phyloP scores from a whole-genome alignment of 2,888 invertebrate genomes.

The Phania funesta region DNA sequence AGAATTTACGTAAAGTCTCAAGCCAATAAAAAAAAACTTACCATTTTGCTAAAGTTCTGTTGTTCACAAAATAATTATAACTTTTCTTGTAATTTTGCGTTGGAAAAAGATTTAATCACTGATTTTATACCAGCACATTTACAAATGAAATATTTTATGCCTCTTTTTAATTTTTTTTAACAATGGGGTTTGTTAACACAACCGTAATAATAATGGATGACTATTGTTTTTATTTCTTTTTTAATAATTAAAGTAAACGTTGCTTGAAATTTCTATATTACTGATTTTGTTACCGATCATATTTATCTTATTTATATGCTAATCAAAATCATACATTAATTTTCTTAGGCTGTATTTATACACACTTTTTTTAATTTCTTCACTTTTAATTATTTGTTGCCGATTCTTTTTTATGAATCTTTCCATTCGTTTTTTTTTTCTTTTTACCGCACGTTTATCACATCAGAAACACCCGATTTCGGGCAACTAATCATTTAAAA shows the following conservation, averaged over 20 bases:
- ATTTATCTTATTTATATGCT: background rate
- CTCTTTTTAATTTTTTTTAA: constrained; percentile 12
- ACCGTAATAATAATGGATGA: constrained; percentile 22
- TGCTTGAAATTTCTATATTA: background rate
- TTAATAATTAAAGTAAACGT: constrained; percentile 9
- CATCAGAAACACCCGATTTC: background rate
- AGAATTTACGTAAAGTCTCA: constrained; percentile 49
- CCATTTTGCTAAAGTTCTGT: constrained; percentile 34
- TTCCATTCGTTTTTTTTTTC: constrained; percentile 17
- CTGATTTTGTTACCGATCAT: background rate
- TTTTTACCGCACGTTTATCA: constrained; percentile 50
- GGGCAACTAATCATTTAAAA: constrained; percentile 18
- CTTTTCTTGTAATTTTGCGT: background rate
- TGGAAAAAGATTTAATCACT: no score
- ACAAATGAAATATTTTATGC: background rate
- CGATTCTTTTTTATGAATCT: constrained; percentile 26
- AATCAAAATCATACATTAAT: background rate
- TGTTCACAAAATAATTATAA: background rate
- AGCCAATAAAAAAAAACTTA: constrained; percentile 27
- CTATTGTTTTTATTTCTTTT: constrained; percentile 38
- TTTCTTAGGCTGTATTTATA: background rate
- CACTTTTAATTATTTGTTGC: constrained; percentile 27
- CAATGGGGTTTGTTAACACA: constrained; percentile 21
- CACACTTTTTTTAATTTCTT: constrained; percentile 3
- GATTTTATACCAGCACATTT: no score